Conservation (phyloP, 1,140 invertebrate species). For the Leptestheria dahalacensis region DNA sequence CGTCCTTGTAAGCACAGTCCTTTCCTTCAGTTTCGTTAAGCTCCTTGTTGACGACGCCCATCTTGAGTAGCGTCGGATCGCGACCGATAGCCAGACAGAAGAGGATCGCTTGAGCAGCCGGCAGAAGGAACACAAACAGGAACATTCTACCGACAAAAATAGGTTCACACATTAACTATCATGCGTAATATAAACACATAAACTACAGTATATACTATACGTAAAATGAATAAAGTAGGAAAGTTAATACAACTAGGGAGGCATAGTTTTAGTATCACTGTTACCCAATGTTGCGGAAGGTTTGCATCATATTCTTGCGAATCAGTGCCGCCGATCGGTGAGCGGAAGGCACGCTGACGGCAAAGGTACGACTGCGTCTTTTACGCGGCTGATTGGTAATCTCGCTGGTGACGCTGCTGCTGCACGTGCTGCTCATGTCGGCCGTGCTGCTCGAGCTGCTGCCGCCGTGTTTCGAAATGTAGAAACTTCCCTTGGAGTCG, state of each 20-base stretch:
- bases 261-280: slow-evolving; percentile 18
- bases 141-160: slow-evolving; percentile 45
- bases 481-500: background rate
- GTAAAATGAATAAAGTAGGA: background rate
- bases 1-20: slow-evolving; percentile 30
- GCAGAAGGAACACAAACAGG: slow-evolving; percentile 80
- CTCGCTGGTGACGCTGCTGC: background rate
- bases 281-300: slow-evolving; percentile 85
- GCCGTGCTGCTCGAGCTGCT: background rate
- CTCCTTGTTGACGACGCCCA: slow-evolving; percentile 78
- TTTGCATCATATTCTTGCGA: slow-evolving; percentile 81
- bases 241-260: background rate
- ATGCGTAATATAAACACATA: too few relatives aligned
- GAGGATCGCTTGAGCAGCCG: slow-evolving; percentile 83
- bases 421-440: background rate
- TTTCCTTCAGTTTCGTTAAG: slow-evolving; percentile 31
- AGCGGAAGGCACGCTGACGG: slow-evolving; percentile 6
- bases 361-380: slow-evolving; percentile 8
- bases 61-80: slow-evolving; percentile 63
- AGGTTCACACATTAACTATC: too few relatives aligned
- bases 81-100: slow-evolving; percentile 88
- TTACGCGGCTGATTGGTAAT: slow-evolving; percentile 2
- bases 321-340: slow-evolving; percentile 42
- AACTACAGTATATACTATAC: too few relatives aligned
- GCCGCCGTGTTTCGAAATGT: background rate